Conservation (phyloP, 2,888 invertebrate genomes). For the Desoria tigrina region DNA sequence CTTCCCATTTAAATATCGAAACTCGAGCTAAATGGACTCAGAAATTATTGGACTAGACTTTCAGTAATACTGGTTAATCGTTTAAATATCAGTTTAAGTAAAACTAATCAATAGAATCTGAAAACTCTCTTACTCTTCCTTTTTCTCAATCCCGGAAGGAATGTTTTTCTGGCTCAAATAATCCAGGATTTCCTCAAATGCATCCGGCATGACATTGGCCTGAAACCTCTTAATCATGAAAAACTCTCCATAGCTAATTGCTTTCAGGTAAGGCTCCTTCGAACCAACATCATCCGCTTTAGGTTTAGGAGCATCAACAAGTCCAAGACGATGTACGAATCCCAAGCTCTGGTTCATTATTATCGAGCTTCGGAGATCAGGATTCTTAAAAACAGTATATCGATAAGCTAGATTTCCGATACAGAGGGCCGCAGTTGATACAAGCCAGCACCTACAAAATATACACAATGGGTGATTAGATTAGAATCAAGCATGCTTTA, state of each 20-base stretch:
- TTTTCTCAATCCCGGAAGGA: too few species aligned
- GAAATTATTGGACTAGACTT: too few species aligned
- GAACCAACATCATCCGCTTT: background rate
- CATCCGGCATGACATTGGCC: background rate
- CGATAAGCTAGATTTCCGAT: background rate
- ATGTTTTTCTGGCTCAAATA: too few species aligned
- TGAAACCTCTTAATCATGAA: constrained; percentile 11
- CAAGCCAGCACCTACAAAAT: constrained; percentile 5
- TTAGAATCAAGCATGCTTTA: background rate
- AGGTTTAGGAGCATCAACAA: background rate
- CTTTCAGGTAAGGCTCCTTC: background rate
- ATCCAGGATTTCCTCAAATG: background rate
- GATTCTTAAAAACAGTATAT: background rate
- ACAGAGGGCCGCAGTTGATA: background rate
- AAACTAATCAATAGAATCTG: too few species aligned
- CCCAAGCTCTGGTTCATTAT: background rate
- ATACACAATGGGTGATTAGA: background rate
- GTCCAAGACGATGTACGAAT: background rate
- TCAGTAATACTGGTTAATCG: too few species aligned
- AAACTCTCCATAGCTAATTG: background rate
- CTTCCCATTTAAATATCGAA: too few species aligned
- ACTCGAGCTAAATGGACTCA: too few species aligned
- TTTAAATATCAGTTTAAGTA: too few species aligned
- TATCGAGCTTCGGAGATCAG: background rate
- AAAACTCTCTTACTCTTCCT: too few species aligned